Conservation (phyloP, 2,113 vertebrate species). For the Picathartes gymnocephalus region DNA sequence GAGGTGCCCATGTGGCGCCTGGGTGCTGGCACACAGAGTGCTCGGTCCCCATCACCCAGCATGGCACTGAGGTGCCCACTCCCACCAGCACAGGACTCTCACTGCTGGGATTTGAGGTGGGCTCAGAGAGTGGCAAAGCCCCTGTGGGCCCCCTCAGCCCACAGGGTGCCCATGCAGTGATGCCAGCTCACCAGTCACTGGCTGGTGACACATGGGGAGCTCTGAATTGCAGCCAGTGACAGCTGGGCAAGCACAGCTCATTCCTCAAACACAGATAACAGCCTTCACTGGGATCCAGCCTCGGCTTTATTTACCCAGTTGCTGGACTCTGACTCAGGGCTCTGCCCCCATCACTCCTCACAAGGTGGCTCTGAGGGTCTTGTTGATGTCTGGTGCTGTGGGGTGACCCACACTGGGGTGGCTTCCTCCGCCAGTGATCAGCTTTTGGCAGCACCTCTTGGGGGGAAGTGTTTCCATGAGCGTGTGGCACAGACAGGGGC, state of each 20-base stretch:
- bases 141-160: too few species aligned
- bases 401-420: not conserved
- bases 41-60: not conserved
- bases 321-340: not conserved
- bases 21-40: not conserved
- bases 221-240: not conserved
- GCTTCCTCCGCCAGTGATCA: rapidly evolving
- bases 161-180: rapidly evolving
- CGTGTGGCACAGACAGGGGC: not conserved
- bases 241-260: not conserved
- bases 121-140: not conserved
- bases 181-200: not conserved
- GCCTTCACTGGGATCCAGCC: not conserved
- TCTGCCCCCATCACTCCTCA: not conserved
- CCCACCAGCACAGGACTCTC: not conserved
- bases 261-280: constrained; percentile 40
- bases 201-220: not conserved
- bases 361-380: not conserved
- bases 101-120: not conserved
- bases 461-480: not conserved
- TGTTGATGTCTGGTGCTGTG: rapidly evolving
- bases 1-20: not conserved
- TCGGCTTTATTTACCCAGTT: not conserved
- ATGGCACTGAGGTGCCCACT: not conserved
- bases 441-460: not conserved